A percentile compares a stretch with the other conserved stretches of the same genome.
These are phyloP conservation scores for Polyboroides typus DNA, from an alignment of 2,797 vertebrate species.

Conservation along the genomic window DNA sequence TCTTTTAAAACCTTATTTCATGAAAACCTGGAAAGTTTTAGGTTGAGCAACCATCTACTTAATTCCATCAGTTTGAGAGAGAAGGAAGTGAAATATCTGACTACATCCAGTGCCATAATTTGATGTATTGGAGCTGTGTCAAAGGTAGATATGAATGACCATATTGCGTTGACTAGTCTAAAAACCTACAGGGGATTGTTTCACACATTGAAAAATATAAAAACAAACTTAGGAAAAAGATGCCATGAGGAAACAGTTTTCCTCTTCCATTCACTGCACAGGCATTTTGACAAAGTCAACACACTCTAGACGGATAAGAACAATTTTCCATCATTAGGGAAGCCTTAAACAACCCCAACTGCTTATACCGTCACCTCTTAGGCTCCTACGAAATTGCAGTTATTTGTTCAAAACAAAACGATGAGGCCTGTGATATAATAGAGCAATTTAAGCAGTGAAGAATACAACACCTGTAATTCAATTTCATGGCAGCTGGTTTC, in stretches of 20 bases:
- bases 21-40: background rate
- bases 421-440: slow-evolving; percentile 70
- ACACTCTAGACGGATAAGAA: slow-evolving; percentile 60
- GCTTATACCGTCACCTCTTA: slow-evolving; percentile 60
- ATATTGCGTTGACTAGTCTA: background rate
- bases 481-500: slow-evolving; percentile 78
- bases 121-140: background rate
- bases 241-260: slow-evolving; percentile 4
- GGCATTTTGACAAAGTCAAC: slow-evolving; percentile 38
- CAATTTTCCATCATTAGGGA: slow-evolving; percentile 74
- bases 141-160: slow-evolving; percentile 51
- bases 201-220: background rate
- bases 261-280: slow-evolving; percentile 29
- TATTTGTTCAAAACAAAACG: slow-evolving; percentile 77
- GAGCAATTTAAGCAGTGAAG: slow-evolving; percentile 72
- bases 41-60: background rate
- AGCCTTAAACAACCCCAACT: slow-evolving; percentile 73
- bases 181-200: background rate
- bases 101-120: background rate
- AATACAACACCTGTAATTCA: slow-evolving; percentile 78
- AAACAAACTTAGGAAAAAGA: slow-evolving; percentile 28
- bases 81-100: slow-evolving; percentile 35
- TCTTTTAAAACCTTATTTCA: background rate
- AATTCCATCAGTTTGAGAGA: background rate
- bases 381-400: slow-evolving; percentile 72